Evolutionary conservation across 2,797 vertebrate genomes (phyloP).

Genomic region (Sebastes hubbsi): DNA sequence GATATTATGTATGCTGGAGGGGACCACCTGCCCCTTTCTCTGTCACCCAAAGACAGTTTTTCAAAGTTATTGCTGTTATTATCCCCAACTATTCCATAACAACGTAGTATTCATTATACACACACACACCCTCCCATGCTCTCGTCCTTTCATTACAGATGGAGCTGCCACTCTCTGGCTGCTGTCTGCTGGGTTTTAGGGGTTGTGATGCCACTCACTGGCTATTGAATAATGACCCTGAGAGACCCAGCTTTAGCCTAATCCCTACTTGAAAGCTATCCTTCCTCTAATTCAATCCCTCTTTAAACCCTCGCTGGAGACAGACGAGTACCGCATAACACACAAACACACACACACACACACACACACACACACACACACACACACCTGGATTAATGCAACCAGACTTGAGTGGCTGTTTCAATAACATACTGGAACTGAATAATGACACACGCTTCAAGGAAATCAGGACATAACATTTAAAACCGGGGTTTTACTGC

Average conservation of each 20-base stretch:
- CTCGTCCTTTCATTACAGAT: slow-evolving; percentile 26
- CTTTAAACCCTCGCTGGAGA: slow-evolving; percentile 66
- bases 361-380: slow-evolving; percentile 19
- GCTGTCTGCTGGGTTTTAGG: slow-evolving; percentile 45
- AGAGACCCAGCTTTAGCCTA: slow-evolving; percentile 72
- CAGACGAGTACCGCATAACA: slow-evolving; percentile 35
- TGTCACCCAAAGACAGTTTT: not conserved
- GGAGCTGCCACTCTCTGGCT: slow-evolving; percentile 19
- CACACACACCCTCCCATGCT: not conserved
- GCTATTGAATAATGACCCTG: slow-evolving; percentile 73
- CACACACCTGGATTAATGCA: slow-evolving; percentile 49
- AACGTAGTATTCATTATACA: not conserved
- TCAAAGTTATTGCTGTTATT: slow-evolving; percentile 20
- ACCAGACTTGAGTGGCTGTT: slow-evolving; percentile 24
- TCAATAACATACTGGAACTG: slow-evolving; percentile 18
- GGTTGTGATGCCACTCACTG: slow-evolving; percentile 61
- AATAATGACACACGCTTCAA: slow-evolving; percentile 10
- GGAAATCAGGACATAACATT: slow-evolving; percentile 27
- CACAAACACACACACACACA: not conserved
- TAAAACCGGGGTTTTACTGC: slow-evolving; percentile 12
- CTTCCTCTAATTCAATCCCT: slow-evolving; percentile 65
- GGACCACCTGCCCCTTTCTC: not conserved
- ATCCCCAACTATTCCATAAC: not conserved
- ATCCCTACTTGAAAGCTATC: slow-evolving; percentile 77
- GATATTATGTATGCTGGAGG: not conserved